Conservation (phyloP, 2,797 vertebrate species). For the Oceanodroma leucorhoa region DNA sequence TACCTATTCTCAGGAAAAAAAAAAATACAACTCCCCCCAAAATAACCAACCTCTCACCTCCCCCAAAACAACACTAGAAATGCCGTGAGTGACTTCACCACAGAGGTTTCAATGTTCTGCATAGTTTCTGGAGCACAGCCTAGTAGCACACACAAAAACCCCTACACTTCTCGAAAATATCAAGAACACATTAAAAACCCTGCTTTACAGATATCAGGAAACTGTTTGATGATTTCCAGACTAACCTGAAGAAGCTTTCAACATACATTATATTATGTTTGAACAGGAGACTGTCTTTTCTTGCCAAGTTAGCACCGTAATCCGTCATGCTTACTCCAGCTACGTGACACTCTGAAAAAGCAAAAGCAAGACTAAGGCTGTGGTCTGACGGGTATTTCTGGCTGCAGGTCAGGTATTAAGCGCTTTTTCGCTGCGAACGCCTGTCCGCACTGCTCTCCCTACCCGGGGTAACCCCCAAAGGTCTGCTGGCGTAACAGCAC, state of each 20-base stretch:
- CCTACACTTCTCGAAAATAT: not conserved
- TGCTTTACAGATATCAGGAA: not conserved
- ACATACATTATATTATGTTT: not conserved
- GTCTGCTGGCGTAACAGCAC: not conserved
- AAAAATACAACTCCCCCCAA: not conserved
- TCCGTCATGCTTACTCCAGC: not conserved
- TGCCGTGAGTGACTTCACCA: not conserved
- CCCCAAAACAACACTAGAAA: not conserved
- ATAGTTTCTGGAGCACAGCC: not conserved
- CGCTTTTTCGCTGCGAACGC: rapidly evolving
- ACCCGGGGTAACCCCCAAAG: not conserved
- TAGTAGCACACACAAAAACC: not conserved
- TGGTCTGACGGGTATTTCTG: not conserved
- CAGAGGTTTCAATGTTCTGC: not conserved
- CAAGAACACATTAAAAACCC: not conserved
- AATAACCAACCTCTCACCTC: not conserved
- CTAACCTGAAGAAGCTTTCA: not conserved
- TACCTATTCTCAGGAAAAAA: not conserved
- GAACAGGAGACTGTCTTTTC: not conserved
- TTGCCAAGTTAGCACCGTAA: not conserved
- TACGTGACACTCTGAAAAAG: not conserved
- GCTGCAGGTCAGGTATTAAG: not conserved
- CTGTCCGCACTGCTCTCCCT: not conserved
- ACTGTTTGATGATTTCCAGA: not conserved
- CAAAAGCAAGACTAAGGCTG: not conserved